phyloP scores from a whole-genome alignment of 2,797 vertebrate species.

The Melanotaenia trifasciata region DNA sequence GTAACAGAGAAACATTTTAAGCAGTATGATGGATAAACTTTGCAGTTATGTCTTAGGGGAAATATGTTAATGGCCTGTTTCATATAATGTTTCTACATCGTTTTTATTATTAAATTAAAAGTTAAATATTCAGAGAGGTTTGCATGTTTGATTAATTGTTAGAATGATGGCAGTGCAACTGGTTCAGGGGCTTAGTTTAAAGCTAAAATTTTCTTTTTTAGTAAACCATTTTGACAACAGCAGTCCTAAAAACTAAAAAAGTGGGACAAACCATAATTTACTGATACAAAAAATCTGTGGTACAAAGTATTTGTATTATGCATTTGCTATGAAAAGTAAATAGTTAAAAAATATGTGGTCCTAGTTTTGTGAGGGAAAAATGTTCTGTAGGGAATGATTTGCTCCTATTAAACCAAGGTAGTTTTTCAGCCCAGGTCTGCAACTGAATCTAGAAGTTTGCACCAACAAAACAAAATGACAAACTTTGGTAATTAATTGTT shows the following conservation, averaged over 20 bases:
- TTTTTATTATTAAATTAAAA: not conserved
- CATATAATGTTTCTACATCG: not conserved
- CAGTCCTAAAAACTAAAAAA: too few species aligned
- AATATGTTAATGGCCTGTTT: not conserved
- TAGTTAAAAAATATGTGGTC: not conserved
- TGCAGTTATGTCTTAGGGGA: not conserved
- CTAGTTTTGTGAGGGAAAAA: not conserved
- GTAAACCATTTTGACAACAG: not conserved
- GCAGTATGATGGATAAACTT: not conserved
- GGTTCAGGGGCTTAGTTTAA: not conserved
- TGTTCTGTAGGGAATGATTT: not conserved
- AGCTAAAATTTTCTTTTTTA: not conserved
- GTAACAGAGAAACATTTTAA: not conserved
- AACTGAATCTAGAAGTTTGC: not conserved
- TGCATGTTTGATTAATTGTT: not conserved
- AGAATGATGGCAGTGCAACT: not conserved
- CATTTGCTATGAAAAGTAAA: fast-evolving
- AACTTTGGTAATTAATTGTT: not conserved
- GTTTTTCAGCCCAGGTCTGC: not conserved
- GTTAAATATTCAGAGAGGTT: not conserved
- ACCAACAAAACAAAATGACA: not conserved
- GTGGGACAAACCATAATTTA: not conserved
- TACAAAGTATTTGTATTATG: not conserved
- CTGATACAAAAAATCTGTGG: not conserved
- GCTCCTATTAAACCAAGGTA: not conserved